A percentile compares a stretch with the other conserved stretches of the same genome.
Evolutionary conservation across 2,888 invertebrate species (phyloP).

Genomic region (Clostera curtula): DNA sequence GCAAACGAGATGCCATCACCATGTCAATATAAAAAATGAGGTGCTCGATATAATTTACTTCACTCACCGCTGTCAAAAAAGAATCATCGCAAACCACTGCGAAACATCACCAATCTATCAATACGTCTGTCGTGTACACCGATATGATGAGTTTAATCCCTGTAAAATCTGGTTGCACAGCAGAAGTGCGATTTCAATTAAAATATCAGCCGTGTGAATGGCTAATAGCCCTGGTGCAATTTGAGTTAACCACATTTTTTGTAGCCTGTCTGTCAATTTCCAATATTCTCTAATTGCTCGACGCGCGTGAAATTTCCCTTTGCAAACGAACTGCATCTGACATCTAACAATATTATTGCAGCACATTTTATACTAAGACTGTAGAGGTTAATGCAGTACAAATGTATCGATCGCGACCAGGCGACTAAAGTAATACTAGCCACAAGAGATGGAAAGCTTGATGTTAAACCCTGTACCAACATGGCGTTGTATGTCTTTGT

Average conservation of each 20-base stretch:
- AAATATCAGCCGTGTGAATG: slow-evolving; percentile 31
- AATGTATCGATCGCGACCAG: slow-evolving; percentile 14
- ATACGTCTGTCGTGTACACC: slow-evolving; percentile 35
- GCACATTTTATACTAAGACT: slow-evolving; percentile 12
- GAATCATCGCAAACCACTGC: slow-evolving; percentile 26
- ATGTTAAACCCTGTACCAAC: too few relatives aligned
- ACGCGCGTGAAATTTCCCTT: too few relatives aligned
- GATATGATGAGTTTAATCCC: slow-evolving; percentile 49
- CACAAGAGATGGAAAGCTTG: slow-evolving; percentile 5
- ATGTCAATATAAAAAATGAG: slow-evolving; percentile 1
- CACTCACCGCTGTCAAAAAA: too few relatives aligned
- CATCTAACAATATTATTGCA: too few relatives aligned
- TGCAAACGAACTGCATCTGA: too few relatives aligned
- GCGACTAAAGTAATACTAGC: slow-evolving; percentile 16
- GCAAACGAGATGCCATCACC: not conserved
- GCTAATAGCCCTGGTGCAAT: too few relatives aligned
- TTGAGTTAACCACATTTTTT: too few relatives aligned
- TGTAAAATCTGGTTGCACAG: slow-evolving; percentile 28
- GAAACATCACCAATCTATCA: slow-evolving; percentile 36
- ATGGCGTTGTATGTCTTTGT: too few relatives aligned
- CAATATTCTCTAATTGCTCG: too few relatives aligned
- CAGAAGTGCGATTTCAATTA: slow-evolving; percentile 37
- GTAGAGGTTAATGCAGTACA: slow-evolving; percentile 19
- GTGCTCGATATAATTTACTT: too few relatives aligned
- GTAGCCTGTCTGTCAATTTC: too few relatives aligned